Base-by-base conservation (phyloP, 1,140 invertebrate species). In the Phenacoccus solenopsis region DNA sequence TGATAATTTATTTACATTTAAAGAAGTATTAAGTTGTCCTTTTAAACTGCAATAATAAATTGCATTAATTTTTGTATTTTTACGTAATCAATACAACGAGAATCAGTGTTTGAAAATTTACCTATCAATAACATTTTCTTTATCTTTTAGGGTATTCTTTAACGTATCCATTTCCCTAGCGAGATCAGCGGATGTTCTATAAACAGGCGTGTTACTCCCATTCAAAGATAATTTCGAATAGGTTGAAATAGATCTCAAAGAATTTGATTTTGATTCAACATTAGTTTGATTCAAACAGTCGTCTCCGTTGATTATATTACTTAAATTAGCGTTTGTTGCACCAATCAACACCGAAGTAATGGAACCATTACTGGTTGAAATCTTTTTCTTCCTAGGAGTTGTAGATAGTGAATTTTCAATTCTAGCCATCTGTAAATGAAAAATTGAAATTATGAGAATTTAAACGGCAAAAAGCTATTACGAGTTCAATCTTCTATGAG, bases 71-170 rank as follows among this genome's bases (percentile, higher is more conserved):
- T 7, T 32, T 13, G 30, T 13, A 32, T 32, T 32, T 7, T 32
- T 32, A 32, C 5, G 30, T 32, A 32, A 5, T 13, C 13, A 32
- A 7, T 32, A 32, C 13, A 7, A 32, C 13, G 5, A 32, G 5
- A 7, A 32, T 32, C 30, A 7, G 5, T 32, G 5, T 32, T 32
- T 32, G 13, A 32, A 32, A 32, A 32, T 49, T 64, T 64, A 64
- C 59, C 25, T 64, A 64, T 64, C 22, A 10, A 64, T 64, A 64
- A 64, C 59, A 16, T 64, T 9, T 64, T 64, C 59, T 64, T 64
- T 64, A 24, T 64, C 22, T 25, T 27, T 24, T 4, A 64, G 16
- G 9, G 59, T 22, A 25, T 64, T 64, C 25, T 64, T 64, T 20
- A 64, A 64, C 3, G 59, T 22, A 25, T 64, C 59, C 59, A 64